phyloP scores from a whole-genome alignment of 2,888 invertebrate species.

The Ypsolopha sequella region DNA sequence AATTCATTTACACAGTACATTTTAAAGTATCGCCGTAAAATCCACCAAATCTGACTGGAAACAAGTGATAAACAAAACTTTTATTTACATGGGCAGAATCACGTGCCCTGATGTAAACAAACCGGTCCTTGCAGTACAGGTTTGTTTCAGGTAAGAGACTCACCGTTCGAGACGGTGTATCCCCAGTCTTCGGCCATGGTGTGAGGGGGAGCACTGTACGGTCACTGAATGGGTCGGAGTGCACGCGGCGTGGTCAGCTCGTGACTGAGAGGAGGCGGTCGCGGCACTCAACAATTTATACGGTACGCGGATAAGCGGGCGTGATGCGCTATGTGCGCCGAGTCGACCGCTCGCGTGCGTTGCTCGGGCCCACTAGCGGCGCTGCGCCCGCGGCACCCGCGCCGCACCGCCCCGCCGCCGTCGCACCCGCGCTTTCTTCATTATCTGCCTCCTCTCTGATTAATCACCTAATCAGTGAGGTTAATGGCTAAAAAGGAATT shows the following conservation, averaged over 20 bases:
- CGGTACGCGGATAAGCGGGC: conserved; percentile 14
- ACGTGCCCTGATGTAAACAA: conserved; percentile 65
- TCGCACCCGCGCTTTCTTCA: too few relatives aligned
- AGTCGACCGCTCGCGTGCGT: conserved; percentile 15
- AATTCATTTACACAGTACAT: neutral
- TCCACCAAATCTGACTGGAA: neutral
- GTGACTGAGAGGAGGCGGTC: conserved; percentile 57
- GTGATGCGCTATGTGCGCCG: conserved; percentile 25
- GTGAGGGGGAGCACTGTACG: neutral
- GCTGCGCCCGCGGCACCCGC: conserved; percentile 32
- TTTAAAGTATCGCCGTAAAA: neutral
- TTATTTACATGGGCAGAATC: conserved; percentile 38
- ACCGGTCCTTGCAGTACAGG: conserved; percentile 34
- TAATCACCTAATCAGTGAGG: too few relatives aligned
- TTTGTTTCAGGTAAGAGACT: conserved; percentile 23
- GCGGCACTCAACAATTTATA: conserved; percentile 33
- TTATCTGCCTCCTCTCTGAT: too few relatives aligned
- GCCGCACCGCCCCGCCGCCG: conserved; percentile 6
- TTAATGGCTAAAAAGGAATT: too few relatives aligned
- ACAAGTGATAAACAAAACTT: conserved; percentile 10
- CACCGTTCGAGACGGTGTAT: conserved; percentile 72
- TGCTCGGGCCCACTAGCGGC: conserved; percentile 34
- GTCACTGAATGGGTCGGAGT: conserved; percentile 9
- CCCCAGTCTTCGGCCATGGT: conserved; percentile 70
- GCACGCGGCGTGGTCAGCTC: conserved; percentile 47